Evolutionary conservation across 2,888 invertebrate genomes (phyloP), one percentile per base, ranked within the genome.

Genomic region (Mythimna loreyi): DNA sequence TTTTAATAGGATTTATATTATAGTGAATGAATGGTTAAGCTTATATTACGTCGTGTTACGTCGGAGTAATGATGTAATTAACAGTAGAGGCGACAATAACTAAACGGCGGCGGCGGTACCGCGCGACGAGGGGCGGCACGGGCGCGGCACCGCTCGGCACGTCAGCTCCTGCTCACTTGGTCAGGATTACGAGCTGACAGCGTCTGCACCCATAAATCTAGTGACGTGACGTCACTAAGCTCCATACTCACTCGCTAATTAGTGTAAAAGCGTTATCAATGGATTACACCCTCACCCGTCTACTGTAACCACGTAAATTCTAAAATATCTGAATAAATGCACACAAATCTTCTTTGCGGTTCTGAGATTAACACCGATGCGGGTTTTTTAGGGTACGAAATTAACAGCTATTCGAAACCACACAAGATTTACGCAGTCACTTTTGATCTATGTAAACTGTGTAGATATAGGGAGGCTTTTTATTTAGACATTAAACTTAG

Each of bases 231-330:
- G 85, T 86, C 85, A 85, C 88, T 93, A 92, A 94, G 90, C 92
- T 87, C 87, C 87, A 80, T 83, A 91, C 92, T 90, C 88, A 86
- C 89, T 90, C 87, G 88, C 89, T 94, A 92, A 94, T 93, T 94
- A 93, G 89, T 88, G 89, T 90, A 92, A 93, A 92, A 92, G 90
- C 91, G 86, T 88, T 90, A 90, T 91, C 90, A 89, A 89, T 88
- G 86, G 86, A 88, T 88, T 87, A 86, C 78, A 77, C 72, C 66
- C 75, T 73, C 61, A 73, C 76, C 75, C 78, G 78, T 79, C 74
- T 72, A 83, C 76, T 64, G 72, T 60, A 59, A 73, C 72, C 78
- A 70, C 70, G 74, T 67, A 81, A 73, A 84, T 79, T 81, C 70
- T 84, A 70, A 82, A 82, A 79, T 83, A 72, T 82, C 67, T 74